Evolutionary conservation across 2,888 invertebrate species (phyloP).

Genomic region (Stenchaetothrips biformis): DNA sequence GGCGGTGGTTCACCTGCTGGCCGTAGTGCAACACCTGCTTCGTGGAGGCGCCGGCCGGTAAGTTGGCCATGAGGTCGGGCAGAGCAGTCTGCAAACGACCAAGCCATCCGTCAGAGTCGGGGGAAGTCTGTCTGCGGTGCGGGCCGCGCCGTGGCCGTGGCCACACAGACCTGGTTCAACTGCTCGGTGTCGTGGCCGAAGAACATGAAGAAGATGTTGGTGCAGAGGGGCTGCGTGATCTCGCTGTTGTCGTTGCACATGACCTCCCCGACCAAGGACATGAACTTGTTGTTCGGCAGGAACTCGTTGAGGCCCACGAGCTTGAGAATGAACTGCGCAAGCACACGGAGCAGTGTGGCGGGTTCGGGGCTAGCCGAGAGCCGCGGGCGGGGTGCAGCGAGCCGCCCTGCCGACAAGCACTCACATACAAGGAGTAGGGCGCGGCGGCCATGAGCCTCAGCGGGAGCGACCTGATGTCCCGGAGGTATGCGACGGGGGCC

Average conservation of each 20-base stretch:
- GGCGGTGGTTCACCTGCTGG: constrained; percentile 46
- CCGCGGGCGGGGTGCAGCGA: neutral
- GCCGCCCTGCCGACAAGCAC: neutral
- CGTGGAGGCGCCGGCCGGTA: constrained; percentile 65
- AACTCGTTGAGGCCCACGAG: constrained; percentile 59
- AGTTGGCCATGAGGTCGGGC: constrained; percentile 62
- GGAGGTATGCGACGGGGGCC: constrained; percentile 66
- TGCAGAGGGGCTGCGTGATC: constrained; percentile 56
- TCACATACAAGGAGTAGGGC: neutral
- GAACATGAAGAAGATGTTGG: constrained; percentile 61
- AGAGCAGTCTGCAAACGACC: constrained; percentile 55
- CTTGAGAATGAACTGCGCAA: constrained; percentile 40
- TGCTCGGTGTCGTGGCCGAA: constrained; percentile 57
- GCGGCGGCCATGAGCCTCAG: neutral
- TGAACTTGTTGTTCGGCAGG: constrained; percentile 54
- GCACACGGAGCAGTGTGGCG: neutral
- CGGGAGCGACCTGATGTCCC: constrained; percentile 53
- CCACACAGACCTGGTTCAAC: constrained; percentile 48
- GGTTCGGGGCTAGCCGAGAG: neutral
- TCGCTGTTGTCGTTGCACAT: constrained; percentile 54
- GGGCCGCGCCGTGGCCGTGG: neutral
- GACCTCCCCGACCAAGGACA: constrained; percentile 50
- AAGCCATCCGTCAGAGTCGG: neutral
- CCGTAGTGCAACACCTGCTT: constrained; percentile 67
- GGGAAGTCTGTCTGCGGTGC: neutral